Base-by-base conservation (phyloP, 2,113 vertebrate genomes). In the Sinocyclocheilus anshuiensis region DNA sequence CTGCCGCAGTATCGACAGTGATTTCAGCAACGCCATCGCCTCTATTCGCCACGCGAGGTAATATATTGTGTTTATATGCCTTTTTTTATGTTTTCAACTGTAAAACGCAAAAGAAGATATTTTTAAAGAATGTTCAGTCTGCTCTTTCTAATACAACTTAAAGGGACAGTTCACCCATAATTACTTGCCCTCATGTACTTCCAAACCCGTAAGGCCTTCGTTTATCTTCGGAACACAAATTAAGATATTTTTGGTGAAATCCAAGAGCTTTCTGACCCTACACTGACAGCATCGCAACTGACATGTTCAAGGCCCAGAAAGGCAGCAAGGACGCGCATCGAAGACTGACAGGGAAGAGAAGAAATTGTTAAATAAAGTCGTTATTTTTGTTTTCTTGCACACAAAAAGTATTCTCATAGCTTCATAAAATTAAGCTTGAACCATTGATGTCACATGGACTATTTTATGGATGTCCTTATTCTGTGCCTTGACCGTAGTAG, bases 41-140 rank as follows among this genome's bases (percentile, higher is more conserved):
- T 98, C 97, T 89, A 98, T 99, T 91, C 96, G 98, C 86, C 98
- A 99, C 0, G 98, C 98, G 93, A 97, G 98, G 98, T 97, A 86
- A 4, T 59, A 20, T 59, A 59, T 59, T 0, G 2, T 59, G 22
- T 18, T 7, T 59, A 8, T 22, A 8, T 57, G 6, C 18, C 7
- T 22, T 6, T 53, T 48, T 50, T 22, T 8, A 20, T 57, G 53
- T 53, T 59, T 59, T 24, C 61, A 65, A 6, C 61, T 65, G 11
- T 65, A 4, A 26, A 65, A 65, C 24, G 26, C 24, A 26, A 26
- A 65, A 26, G 12, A 65, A 26, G 61, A 61, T 61, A 18, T 8
- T 69, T 67, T 29, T 53, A 18, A 33, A 33, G 29, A 36, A 69
- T 69, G 65, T 69, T 69, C 29, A 33, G 29, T 15, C 29, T 33